Base-by-base conservation (phyloP, 2,797 vertebrate species). In the Peromyscus nudipes region DNA sequence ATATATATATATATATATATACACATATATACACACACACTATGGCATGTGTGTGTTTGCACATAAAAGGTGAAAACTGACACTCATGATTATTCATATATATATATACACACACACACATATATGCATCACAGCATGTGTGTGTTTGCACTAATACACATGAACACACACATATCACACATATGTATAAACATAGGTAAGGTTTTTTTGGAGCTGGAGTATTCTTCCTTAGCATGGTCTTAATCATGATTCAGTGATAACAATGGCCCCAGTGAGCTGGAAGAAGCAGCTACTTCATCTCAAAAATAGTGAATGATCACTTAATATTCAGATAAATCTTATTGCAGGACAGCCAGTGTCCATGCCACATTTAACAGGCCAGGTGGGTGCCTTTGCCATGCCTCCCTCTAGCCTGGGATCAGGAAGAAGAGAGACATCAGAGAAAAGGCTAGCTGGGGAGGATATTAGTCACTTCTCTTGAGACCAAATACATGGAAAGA, bases 271-370 rank as follows among this genome's bases (percentile, higher is more conserved):
- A 31, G 40, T 29, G 11, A 94, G 64, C 43, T 79, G 64, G 75
- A 71, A 49, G 89, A 79, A 23, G 93, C 73, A 23, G 25, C 6
- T 31, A 14, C 77, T 88, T 84, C 27, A 49, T 96, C 82, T 89
- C 76, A 92, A 83, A 73, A 81, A 43, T 37, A 96, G 37, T 27
- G 40, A 29, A 62, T 12, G 19, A 62, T 85, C 88, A 37, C 52
- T 79, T 67, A 81, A 64, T 76, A 88, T 25, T 46, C 73, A 89
- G 21, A 67, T 17, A 64, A 62, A 86, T 60, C 55, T 84, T 34
- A 76, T 40, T 83, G 65, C 60, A 89, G 79, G 19, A 82, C 34
- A 46, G 29, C 46, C 13, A 80, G 40, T 60, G 9, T 29, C 27
- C 23, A 23, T 79, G n/a, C 21, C 40, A 52, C 37, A 34, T 57